A percentile compares a stretch with the other conserved stretches of the same genome.
Conservation (phyloP, 2,113 vertebrate genomes). For the Trematomus loennbergii region DNA sequence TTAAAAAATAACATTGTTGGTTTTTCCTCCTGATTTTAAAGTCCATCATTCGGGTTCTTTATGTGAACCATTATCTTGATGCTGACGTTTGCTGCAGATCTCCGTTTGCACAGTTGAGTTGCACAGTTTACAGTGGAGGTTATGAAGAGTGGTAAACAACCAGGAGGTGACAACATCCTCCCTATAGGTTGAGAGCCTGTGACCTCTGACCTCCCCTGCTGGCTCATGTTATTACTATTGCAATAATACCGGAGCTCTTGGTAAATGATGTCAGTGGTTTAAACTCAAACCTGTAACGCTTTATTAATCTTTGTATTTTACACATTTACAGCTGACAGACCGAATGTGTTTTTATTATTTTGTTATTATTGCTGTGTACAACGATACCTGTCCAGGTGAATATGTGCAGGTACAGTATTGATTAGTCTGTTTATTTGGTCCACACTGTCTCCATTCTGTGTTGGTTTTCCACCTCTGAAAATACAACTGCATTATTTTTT, state of each 20-base stretch:
- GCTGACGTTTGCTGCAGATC: neutral
- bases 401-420: slow-evolving; percentile 18
- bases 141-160: neutral
- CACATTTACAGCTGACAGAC: slow-evolving; percentile 28
- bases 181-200: neutral
- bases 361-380: neutral
- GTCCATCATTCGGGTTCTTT: neutral
- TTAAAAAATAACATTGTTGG: neutral
- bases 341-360: slow-evolving; percentile 28
- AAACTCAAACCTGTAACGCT: slow-evolving; percentile 16
- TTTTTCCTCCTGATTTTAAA: neutral
- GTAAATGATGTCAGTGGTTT: neutral
- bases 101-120: neutral
- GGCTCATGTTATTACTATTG: slow-evolving; percentile 8
- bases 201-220: slow-evolving; percentile 26
- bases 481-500: neutral
- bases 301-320: neutral
- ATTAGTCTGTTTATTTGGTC: slow-evolving; percentile 11
- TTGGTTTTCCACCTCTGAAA: neutral
- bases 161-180: neutral
- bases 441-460: neutral
- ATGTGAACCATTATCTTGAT: neutral
- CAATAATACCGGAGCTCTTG: slow-evolving; percentile 25
- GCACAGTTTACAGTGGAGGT: slow-evolving; percentile 9
- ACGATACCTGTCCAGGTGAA: slow-evolving; percentile 28